Evolutionary conservation across 2,113 vertebrate species (phyloP), one percentile per base, ranked within the genome.

Genomic region (Myrmecobius fasciatus): DNA sequence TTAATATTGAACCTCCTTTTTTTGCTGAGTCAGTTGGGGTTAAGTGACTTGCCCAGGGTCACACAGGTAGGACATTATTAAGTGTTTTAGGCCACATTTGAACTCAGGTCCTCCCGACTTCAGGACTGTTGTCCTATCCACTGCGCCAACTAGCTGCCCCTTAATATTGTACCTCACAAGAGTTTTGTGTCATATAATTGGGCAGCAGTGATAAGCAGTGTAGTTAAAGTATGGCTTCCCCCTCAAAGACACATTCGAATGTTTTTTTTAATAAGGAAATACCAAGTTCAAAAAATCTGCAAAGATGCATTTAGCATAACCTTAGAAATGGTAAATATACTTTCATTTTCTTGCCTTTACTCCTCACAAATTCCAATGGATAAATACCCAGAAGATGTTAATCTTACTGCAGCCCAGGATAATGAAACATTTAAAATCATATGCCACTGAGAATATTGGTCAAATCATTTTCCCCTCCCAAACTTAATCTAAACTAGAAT

Each of bases 1-100:
- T 97, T 96, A 98, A 96, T 94, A 96, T 95, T 96, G 92, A 25
- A 97, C 52, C 96, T 97, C 96, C n/a, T n/a, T n/a, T n/a, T n/a
- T n/a, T n/a, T n/a, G n/a, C n/a, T n/a, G n/a, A n/a, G n/a, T n/a
- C n/a, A n/a, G n/a, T n/a, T n/a, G n/a, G n/a, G n/a, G n/a, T n/a
- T n/a, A n/a, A n/a, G n/a, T n/a, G n/a, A n/a, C n/a, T n/a, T n/a
- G n/a, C n/a, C n/a, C n/a, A n/a, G n/a, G n/a, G n/a, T n/a, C n/a
- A n/a, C n/a, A n/a, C n/a, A n/a, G n/a, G n/a, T n/a, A n/a, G n/a
- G n/a, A n/a, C n/a, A n/a, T n/a, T n/a, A n/a, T n/a, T n/a, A n/a
- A n/a, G n/a, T n/a, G n/a, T n/a, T n/a, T n/a, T n/a, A n/a, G n/a
- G n/a, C n/a, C n/a, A n/a, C n/a, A n/a, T n/a, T n/a, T n/a, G n/a